Evolutionary conservation across 2,113 vertebrate species (phyloP).

Genomic region (Tenebrosternarchus preto): DNA sequence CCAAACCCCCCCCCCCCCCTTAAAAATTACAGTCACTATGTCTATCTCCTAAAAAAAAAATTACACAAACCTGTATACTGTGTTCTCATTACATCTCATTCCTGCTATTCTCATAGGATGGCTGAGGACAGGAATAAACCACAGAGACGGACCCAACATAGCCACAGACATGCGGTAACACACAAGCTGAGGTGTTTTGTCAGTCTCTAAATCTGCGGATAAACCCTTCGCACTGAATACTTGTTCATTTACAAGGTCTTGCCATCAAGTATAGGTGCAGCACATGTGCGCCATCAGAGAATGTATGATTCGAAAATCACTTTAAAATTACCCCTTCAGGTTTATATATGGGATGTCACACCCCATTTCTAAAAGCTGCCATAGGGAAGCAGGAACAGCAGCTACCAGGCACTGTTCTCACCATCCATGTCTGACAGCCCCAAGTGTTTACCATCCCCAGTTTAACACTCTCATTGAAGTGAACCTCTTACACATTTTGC

Average conservation of each 20-base stretch:
- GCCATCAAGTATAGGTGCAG: no score
- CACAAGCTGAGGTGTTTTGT: background rate
- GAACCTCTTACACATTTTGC: background rate
- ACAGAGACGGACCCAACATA: background rate
- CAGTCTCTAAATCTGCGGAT: background rate
- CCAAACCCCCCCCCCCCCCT: background rate
- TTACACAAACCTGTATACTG: conserved; percentile 21
- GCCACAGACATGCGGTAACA: background rate
- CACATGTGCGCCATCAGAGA: no score
- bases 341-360: no score
- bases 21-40: background rate
- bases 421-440: background rate
- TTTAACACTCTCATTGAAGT: background rate
- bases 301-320: no score
- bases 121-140: background rate
- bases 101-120: background rate
- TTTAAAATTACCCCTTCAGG: no score
- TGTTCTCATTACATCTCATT: conserved; percentile 43
- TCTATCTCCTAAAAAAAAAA: conserved; percentile 11
- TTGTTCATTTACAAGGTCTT: no score
- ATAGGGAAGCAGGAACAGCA: background rate
- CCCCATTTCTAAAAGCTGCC: background rate
- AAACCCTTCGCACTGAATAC: background rate
- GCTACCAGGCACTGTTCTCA: background rate
- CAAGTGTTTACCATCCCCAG: background rate